A percentile compares a stretch with the other conserved stretches of the same genome.
These are phyloP conservation scores for Pantala flavescens DNA, from an alignment of 1,140 invertebrate genomes.

Conservation along the genomic window DNA sequence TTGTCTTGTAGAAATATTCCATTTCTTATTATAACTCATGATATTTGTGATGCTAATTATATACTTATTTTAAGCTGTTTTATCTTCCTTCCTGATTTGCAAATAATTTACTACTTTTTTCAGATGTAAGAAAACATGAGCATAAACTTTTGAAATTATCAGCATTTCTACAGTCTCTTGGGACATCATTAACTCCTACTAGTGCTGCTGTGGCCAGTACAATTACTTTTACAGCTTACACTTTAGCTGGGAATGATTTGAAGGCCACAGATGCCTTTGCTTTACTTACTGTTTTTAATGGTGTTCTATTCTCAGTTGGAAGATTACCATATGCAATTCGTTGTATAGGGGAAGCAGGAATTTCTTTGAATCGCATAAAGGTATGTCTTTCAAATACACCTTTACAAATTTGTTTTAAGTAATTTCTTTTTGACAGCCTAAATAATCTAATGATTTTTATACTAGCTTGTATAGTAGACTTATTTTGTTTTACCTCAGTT, in stretches of 20 bases:
- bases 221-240: conserved; percentile 52
- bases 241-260: conserved; percentile 45
- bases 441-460: too few relatives aligned
- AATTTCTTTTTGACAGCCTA: too few relatives aligned
- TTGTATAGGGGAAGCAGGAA: conserved; percentile 22
- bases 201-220: conserved; percentile 52
- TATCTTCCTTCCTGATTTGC: too few relatives aligned
- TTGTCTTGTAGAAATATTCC: too few relatives aligned
- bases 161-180: conserved; percentile 49
- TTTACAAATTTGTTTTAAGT: too few relatives aligned
- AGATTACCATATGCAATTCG: conserved; percentile 23
- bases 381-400: too few relatives aligned
- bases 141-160: conserved; percentile 41
- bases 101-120: conserved; percentile 17
- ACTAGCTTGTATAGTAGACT: too few relatives aligned
- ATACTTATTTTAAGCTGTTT: too few relatives aligned
- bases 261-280: conserved; percentile 21
- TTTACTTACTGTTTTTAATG: conserved; percentile 24
- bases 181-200: conserved; percentile 46
- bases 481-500: too few relatives aligned
- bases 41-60: too few relatives aligned
- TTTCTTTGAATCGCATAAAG: conserved; percentile 24
- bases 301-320: conserved; percentile 24
- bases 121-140: conserved; percentile 48
- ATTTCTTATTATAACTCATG: too few relatives aligned